Evolutionary conservation across 2,888 invertebrate genomes (phyloP), one percentile per base, ranked within the genome.

Genomic region (Dyspetes luteomarginatus): DNA sequence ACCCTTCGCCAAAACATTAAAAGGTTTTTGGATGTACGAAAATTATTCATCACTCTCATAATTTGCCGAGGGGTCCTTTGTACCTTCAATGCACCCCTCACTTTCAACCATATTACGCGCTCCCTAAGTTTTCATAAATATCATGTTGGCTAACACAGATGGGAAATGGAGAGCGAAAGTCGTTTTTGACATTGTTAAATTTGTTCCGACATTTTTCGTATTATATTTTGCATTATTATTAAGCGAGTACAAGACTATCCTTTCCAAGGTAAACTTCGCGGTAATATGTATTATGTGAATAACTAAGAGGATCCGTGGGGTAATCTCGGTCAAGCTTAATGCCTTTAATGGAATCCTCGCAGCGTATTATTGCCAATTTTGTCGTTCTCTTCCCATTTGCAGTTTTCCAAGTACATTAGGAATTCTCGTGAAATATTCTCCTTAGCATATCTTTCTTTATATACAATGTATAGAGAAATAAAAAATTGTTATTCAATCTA

Each of bases 331-430:
- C 88, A 85, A 86, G 84, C 85, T 88, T 89, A 89, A 88, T 85
- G 85, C 81, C 78, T 73, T 85, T 89, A 89, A 89, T 89, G 86
- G 87, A 83, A 85, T 85, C 85, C 84, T 36, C 36, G 82, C 76
- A 75, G 85, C 81, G 85, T 85, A 84, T 89, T 88, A 85, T 89
- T 89, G 86, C 86, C 86, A 87, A 87, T 86, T 88, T 87, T 82
- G 78, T 62, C 72, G 56, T 83, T 41, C 26, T 52, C 72, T 79
- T 69, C 81, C 84, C 80, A 82, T 82, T 80, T 48, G 45, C 64
- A 50, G 26, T 52, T 52, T 45, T 65, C 60, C 52, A 71, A 60
- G 12, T 55, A 41, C 48, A 56, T 65, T 50, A 60, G 48, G 28
- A 67, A 69, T 36, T 65, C 65, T 58, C n/a, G n/a, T n/a, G n/a